These are phyloP conservation scores for Aulostomus chinensis DNA, from an alignment of 2,797 vertebrate genomes.

Conservation along the genomic window DNA sequence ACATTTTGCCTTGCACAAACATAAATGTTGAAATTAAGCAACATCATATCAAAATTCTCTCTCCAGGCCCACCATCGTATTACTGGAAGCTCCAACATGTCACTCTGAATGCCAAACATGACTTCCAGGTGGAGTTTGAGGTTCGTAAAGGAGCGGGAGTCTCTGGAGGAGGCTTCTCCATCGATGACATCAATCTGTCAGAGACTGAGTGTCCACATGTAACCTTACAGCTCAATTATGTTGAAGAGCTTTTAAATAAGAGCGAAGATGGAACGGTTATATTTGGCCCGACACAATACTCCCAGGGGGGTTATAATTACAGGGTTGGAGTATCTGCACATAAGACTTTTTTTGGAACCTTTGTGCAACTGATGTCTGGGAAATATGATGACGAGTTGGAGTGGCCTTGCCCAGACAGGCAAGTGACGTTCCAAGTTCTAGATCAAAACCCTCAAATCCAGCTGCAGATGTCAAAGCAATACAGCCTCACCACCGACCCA, in stretches of 20 bases:
- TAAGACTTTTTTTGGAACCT: constrained; percentile 45
- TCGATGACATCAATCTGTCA: constrained; percentile 90
- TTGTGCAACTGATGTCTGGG: constrained; percentile 80
- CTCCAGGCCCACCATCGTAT: constrained; percentile 49
- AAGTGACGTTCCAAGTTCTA: constrained; percentile 79
- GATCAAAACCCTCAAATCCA: constrained; percentile 85
- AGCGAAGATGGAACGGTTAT: constrained; percentile 18
- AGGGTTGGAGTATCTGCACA: constrained; percentile 30
- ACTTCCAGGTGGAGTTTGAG: constrained; percentile 84
- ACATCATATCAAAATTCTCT: too few relatives aligned
- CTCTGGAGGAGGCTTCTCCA: constrained; percentile 84
- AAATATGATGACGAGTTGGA: constrained; percentile 77
- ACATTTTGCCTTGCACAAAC: too few relatives aligned
- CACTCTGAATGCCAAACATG: constrained; percentile 66
- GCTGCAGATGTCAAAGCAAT: constrained; percentile 49
- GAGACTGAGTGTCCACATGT: constrained; percentile 84
- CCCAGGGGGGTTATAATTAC: constrained; percentile 83
- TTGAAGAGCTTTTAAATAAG: constrained; percentile 56
- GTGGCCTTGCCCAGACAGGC: constrained; percentile 84
- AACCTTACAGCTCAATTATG: constrained; percentile 79
- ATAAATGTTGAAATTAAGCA: too few relatives aligned
- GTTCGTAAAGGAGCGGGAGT: constrained; percentile 69
- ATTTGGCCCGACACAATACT: constrained; percentile 82
- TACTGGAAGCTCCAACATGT: constrained; percentile 83
- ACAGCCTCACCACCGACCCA: constrained; percentile 21